phyloP scores from a whole-genome alignment of 2,113 vertebrate species.

The Chlorodrepanis virens region DNA sequence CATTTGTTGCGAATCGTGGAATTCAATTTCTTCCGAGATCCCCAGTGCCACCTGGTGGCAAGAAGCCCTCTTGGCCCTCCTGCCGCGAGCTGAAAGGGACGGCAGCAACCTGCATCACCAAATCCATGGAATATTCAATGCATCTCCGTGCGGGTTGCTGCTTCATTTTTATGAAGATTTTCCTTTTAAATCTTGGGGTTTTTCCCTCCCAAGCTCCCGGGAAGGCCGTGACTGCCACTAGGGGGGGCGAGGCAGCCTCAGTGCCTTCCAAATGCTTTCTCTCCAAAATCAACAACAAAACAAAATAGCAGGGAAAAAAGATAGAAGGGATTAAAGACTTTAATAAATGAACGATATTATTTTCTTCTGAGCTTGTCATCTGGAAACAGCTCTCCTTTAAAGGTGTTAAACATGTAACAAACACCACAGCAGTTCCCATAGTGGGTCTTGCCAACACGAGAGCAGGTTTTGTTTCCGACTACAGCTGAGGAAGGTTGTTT shows the following conservation, averaged over 20 bases:
- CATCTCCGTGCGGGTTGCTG: background rate
- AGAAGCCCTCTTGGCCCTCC: background rate
- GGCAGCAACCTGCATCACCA: background rate
- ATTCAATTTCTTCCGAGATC: background rate
- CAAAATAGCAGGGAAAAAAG: background rate
- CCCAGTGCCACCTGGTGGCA: conserved; percentile 43
- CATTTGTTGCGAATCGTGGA: background rate
- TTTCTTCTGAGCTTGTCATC: background rate
- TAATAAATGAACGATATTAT: background rate
- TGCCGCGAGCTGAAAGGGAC: background rate
- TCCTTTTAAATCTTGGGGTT: background rate
- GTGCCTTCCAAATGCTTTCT: background rate
- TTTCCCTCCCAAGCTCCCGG: background rate
- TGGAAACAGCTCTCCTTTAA: background rate
- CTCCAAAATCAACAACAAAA: conserved; percentile 22
- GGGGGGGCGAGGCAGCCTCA: conserved; percentile 28
- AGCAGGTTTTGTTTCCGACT: background rate
- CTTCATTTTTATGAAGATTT: background rate
- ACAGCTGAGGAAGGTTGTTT: background rate
- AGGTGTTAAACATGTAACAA: background rate
- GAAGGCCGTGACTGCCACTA: background rate
- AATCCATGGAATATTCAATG: accelerated
- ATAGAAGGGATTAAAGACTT: background rate
- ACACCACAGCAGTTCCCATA: background rate
- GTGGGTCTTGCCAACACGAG: background rate